Evolutionary conservation across 2,113 vertebrate species (phyloP), one percentile per base, ranked within the genome.

Genomic region (Boleophthalmus pectinirostris): DNA sequence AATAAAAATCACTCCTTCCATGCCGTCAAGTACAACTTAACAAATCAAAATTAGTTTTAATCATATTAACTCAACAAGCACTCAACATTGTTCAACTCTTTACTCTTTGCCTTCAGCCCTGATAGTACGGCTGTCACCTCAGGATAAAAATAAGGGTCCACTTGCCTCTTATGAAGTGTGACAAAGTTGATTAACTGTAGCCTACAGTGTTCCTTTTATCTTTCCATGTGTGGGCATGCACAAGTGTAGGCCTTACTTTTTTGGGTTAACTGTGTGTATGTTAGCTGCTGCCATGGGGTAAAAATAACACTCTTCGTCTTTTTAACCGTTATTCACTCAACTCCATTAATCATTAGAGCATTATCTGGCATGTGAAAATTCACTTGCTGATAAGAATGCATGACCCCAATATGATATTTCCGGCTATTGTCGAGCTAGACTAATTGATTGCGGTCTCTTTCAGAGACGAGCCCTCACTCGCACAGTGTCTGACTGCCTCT

Each of bases 351-450:
- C 90, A 92, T 89, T 86, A 87, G 70, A 87, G 77, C 85, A 86
- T 91, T 91, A 91, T 92, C 83, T 89, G 84, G 90, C 90, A 87
- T 91, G 87, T 90, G 89, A 92, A 91, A 92, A 92, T 91, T 83
- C 81, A 81, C 80, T 83, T 67, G 80, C 88, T 86, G 89, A 90
- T 88, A 91, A 92, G 83, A 90, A 90, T 88, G 80, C 88, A 83
- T 85, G 83, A 86, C 83, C 89, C 88, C 90, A 88, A 91, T 91
- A 92, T 90, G 90, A 89, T 85, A 90, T 91, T 92, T 90, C 88
- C 85, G 64, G 83, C 87, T 86, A 90, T 84, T 85, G 88, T 92
- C 73, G 73, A 81, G 82, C 88, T 81, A 86, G 87, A 87, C 86
- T 90, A 89, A 90, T 91, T 85, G 90, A 93, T 91, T 82, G 68